Evolutionary conservation across 2,888 invertebrate species (phyloP), one percentile per base, ranked within the genome.

Genomic region (Adineta ricciae): DNA sequence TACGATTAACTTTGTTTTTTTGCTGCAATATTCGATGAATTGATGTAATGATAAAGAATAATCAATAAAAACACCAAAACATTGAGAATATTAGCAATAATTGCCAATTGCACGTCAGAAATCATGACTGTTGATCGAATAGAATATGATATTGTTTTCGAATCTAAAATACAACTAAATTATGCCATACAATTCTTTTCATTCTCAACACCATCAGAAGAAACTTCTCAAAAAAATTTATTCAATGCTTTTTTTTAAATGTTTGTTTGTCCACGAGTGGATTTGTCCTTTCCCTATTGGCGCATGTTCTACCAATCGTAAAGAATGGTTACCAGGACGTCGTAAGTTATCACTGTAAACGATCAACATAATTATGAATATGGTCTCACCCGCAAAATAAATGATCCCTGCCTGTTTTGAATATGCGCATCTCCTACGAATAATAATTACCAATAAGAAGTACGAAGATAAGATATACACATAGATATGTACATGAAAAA

Each of bases 71-170:
- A 92, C 84, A 92, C 87, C 0, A 95, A 94, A 5, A 97, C 96
- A 87, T 97, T 97, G 87, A 97, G 91, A 87, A 96, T 94, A 91
- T 98, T 97, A 87, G 96, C 95, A 92, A 97, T 95, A 86, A 97
- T 94, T 0, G 97, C 96, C 88, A 97, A 91, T 91, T 97, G 97
- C 64, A 97, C 94, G 90, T 97, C 97, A 2, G 96, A 96, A 88
- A 97, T 96, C 97, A 97, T 97, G 32, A 11, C 7, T 64, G 3
- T 14, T 36, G 4, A 32, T 64, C 19, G 32, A 19, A 16, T 2
- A 24, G 32, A 64, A 3, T 32, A n/a, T 64, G 16, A 14, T 32
- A 27, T n/a, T 64, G 4, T 16, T 64, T 64, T 32, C 14, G 4
- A 32, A 64, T 64, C 64, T 64, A 64, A 32, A 64, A 32, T 46